These are phyloP conservation scores for Nasonia oneida DNA, from an alignment of 2,888 invertebrate genomes.

Conservation along the genomic window DNA sequence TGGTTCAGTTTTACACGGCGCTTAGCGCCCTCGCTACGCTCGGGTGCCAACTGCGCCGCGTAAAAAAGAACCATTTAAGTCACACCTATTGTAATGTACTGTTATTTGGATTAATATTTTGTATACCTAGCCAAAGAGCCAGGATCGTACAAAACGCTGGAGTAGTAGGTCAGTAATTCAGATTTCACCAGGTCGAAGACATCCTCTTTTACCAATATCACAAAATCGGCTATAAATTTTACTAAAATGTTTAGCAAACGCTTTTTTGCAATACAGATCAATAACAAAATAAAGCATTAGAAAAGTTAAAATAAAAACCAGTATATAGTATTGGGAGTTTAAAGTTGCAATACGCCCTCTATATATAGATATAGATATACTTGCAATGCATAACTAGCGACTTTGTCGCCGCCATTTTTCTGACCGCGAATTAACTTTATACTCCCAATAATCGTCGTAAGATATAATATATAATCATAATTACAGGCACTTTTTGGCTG, in stretches of 20 bases:
- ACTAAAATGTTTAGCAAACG: slow-evolving; percentile 86
- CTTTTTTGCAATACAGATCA: slow-evolving; percentile 76
- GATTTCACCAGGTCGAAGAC: slow-evolving; percentile 88
- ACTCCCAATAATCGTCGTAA: background rate
- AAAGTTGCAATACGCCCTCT: too few relatives aligned
- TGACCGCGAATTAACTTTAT: too few relatives aligned
- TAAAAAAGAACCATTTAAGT: too few relatives aligned
- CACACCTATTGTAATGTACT: too few relatives aligned
- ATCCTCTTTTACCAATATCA: slow-evolving; percentile 80
- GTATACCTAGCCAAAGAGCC: slow-evolving; percentile 85
- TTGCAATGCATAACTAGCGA: too few relatives aligned
- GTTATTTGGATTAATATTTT: slow-evolving; percentile 1
- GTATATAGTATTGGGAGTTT: background rate
- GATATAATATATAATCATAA: slow-evolving; percentile 67
- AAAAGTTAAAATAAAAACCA: background rate
- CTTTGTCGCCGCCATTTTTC: too few relatives aligned
- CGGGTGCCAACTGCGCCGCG: too few relatives aligned
- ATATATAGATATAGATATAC: too few relatives aligned
- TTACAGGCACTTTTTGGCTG: slow-evolving; percentile 86
- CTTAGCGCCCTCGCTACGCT: too few relatives aligned
- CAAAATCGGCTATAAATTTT: slow-evolving; percentile 83
- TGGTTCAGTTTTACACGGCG: too few relatives aligned
- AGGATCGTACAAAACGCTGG: slow-evolving; percentile 88
- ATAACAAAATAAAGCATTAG: background rate
- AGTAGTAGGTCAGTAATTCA: slow-evolving; percentile 83